Conservation (phyloP, 2,113 vertebrate species). For the Hippocampus abdominalis region DNA sequence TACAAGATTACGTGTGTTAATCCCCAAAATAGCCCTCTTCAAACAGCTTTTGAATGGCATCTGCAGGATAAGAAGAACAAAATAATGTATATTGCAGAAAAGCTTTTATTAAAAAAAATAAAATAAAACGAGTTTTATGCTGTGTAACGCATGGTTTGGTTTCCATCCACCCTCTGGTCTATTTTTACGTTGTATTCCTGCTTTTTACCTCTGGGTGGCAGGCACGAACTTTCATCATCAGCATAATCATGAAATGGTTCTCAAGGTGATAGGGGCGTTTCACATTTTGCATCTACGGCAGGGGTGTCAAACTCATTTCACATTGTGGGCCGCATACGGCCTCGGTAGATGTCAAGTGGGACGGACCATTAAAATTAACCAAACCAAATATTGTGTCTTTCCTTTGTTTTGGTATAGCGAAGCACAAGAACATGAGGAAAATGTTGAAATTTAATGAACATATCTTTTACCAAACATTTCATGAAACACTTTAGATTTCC, state of each 20-base stretch:
- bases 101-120: neutral
- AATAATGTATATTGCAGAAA: neutral
- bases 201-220: slow-evolving; percentile 59
- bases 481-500: no score
- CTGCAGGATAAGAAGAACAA: neutral
- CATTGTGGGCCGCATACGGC: no score
- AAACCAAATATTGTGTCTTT: no score
- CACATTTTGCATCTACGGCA: neutral
- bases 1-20: neutral
- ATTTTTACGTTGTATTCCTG: slow-evolving; percentile 41
- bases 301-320: no score
- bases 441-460: no score
- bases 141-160: neutral
- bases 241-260: slow-evolving; percentile 6
- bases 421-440: no score
- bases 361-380: no score
- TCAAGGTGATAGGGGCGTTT: neutral
- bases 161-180: slow-evolving; percentile 41
- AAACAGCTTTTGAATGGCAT: neutral
- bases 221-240: slow-evolving; percentile 25
- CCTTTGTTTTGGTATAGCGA: no score
- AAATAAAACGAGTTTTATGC: neutral
- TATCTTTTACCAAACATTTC: no score
- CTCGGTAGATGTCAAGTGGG: no score
- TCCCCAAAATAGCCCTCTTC: neutral